Evolutionary conservation across 1,140 invertebrate genomes (phyloP), one percentile per base, ranked within the genome.

Genomic region (Leptinotarsa undecemlineata): DNA sequence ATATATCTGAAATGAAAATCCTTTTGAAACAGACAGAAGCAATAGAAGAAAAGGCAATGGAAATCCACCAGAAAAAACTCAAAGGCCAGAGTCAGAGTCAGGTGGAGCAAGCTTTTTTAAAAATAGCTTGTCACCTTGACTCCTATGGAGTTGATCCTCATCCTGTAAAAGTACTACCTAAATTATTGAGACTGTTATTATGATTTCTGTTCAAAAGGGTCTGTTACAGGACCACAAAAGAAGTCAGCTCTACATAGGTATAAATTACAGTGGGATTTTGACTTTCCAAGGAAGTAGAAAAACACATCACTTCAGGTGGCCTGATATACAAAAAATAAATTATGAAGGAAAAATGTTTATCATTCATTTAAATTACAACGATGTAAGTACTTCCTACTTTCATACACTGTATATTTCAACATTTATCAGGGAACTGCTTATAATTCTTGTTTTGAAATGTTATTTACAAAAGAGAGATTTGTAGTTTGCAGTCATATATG

Each of bases 261-360:
- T 98, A 71, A 99, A 98, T 86, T 94, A 97, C 87, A 92, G 92
- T 75, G 97, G 97, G 26, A 96, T 99, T 68, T 90, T 98, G 74
- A 97, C 96, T 20, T 98, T 98, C 86, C 94, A 98, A 87, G 95
- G 95, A 21, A 96, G 94, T 77, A 90, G 94, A 81, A 94, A 96
- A 85, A 95, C 94, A 4, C 94, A 98, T 84, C 95, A 97, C 84
- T 98, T 98, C 87, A 94, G 94, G 80, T 99, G 97, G 97, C 91
- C 90, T 69, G 96, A 98, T 86, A 94, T 98, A 33, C 94, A 96
- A 81, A 98, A 97, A 86, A 95, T 98, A 73, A 97, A 97, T 83
- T 98, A 96, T 84, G 96, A 98, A 85, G 96, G 96, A n/a, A 96
- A 97, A 88, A 98, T 98, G 95, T 98, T 98, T 85, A 98, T 98